A percentile compares a stretch with the other conserved stretches of the same genome.
Evolutionary conservation across 2,888 invertebrate genomes (phyloP).

Genomic region (Ellobium chinense): DNA sequence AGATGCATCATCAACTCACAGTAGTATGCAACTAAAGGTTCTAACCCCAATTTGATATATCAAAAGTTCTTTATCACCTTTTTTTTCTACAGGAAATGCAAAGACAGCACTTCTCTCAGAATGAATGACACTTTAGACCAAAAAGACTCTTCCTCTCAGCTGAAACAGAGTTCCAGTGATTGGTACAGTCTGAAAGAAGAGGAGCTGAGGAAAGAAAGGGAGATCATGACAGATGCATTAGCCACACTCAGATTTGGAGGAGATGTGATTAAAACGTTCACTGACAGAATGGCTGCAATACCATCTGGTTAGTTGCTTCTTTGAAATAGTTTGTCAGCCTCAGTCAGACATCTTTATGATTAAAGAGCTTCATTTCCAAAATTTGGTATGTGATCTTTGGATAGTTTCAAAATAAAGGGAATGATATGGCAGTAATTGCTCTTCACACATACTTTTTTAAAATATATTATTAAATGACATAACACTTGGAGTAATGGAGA

Average conservation of each 20-base stretch:
- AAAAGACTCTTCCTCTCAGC: neutral
- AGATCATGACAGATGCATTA: slow-evolving; percentile 4
- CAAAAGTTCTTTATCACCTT: too few species aligned
- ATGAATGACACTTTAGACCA: neutral
- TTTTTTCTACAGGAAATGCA: neutral
- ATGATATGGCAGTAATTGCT: too few species aligned
- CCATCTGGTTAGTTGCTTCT: slow-evolving; percentile 4
- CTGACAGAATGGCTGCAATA: neutral
- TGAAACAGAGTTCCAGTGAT: neutral
- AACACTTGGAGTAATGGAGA: too few species aligned
- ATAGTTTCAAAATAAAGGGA: too few species aligned
- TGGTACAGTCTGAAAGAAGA: slow-evolving; percentile 5
- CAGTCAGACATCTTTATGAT: too few species aligned
- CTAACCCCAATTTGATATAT: too few species aligned
- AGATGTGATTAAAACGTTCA: neutral
- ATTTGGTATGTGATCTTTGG: too few species aligned
- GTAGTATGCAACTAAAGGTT: too few species aligned
- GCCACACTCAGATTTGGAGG: slow-evolving; percentile 1
- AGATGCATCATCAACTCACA: too few species aligned
- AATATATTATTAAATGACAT: too few species aligned
- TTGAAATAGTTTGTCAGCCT: neutral
- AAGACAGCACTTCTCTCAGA: neutral
- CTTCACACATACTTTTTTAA: too few species aligned
- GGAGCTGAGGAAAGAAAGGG: neutral
- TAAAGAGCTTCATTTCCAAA: too few species aligned